A percentile compares a stretch with the other conserved stretches of the same genome.
These are phyloP conservation scores for Lepus americanus DNA, from an alignment of 2,113 vertebrate genomes.

Conservation along the genomic window DNA sequence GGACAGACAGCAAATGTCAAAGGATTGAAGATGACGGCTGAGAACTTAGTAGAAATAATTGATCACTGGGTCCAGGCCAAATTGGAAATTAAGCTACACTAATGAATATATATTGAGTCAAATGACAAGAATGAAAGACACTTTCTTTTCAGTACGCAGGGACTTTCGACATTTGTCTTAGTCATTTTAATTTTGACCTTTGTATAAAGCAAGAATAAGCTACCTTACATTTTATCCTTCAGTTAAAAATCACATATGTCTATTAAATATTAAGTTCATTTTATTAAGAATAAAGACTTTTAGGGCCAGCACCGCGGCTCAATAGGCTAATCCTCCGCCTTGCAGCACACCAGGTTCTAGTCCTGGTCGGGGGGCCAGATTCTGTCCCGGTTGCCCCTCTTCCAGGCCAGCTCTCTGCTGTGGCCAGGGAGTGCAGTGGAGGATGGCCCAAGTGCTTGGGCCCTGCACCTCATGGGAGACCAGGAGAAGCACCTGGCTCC, in stretches of 20 bases:
- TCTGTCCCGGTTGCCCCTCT: too few relatives aligned
- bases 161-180: conserved; percentile 21
- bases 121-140: conserved; percentile 35
- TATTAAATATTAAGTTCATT: background rate
- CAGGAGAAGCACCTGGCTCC: too few relatives aligned
- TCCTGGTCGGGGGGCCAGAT: too few relatives aligned
- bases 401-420: too few relatives aligned
- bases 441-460: too few relatives aligned
- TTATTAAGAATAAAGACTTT: background rate
- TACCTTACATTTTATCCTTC: background rate
- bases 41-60: conserved; percentile 55
- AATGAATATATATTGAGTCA: conserved; percentile 30
- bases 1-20: conserved; percentile 14
- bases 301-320: background rate
- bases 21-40: conserved; percentile 22
- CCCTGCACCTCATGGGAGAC: too few relatives aligned
- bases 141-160: background rate
- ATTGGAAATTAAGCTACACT: conserved; percentile 35
- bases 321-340: too few relatives aligned
- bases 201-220: background rate
- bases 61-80: conserved; percentile 33
- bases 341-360: too few relatives aligned
- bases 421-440: too few relatives aligned
- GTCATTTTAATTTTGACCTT: conserved; percentile 42
- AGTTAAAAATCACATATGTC: conserved; percentile 15